Base-by-base conservation (phyloP, 2,113 vertebrate species). In the Calidris pygmaea region DNA sequence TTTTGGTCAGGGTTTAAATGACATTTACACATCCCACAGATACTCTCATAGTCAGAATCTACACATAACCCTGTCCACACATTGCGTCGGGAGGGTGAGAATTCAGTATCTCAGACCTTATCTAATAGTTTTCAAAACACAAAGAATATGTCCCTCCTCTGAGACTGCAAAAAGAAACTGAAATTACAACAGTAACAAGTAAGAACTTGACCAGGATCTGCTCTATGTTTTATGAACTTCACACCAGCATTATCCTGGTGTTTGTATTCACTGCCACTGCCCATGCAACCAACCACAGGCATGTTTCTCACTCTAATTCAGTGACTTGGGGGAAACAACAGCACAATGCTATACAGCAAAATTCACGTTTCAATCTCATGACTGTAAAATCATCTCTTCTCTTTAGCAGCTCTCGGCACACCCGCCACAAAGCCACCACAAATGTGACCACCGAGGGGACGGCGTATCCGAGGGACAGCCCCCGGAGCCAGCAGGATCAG, bases 401-500 rank as follows among this genome's bases (percentile, higher is more conserved):
- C 89, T 62, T 53, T 50, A 50, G 67, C 67, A 86, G 66, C 62
- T 26, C 76, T 18, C 66, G 27, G 55, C 55, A 45, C 15, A 53
- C 8, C 55, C 23, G 59, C 67, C 82, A 58, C 79, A 60, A 85
- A 68, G 34, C 22, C 89, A 66, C 37, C 41, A 47, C 35, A 27
- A 24, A 3, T 0, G 14, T 12, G 32, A 6, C 52, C 22, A 32
- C 10, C 0, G 5, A 45, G 58, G 18, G 35, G 37, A 14, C 1
- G 6, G 4, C 41, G 2, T 16, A 47, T 19, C 59, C 7, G 23
- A 45, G 74, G 58, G 83, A 41, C 87, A 22, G 59, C 65, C n/a
- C 10, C 0, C 1, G 14, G 26, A 37, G 66, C 23, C 2, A 10
- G 62, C 58, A 8, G 62, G 35, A 48, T 7, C 37, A 68, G 68